phyloP scores from a whole-genome alignment of 2,888 invertebrate genomes.

The Dynastes tityus region DNA sequence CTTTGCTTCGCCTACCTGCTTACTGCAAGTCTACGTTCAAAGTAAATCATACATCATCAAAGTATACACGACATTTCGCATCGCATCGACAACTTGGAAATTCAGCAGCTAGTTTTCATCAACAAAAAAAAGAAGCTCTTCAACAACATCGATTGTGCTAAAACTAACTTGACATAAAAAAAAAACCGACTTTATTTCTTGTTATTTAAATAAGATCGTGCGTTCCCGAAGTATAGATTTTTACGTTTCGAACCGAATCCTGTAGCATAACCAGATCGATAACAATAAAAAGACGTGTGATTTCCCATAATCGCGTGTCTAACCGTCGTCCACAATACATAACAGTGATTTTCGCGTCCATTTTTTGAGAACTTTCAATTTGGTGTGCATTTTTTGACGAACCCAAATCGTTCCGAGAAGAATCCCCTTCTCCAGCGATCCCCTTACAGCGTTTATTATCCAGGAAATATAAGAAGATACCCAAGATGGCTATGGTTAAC shows the following conservation, averaged over 20 bases:
- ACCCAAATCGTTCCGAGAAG: background rate
- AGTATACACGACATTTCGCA: constrained; percentile 1
- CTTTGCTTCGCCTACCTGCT: constrained; percentile 70
- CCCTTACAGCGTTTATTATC: background rate
- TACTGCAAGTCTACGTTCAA: constrained; percentile 61
- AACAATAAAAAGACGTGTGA: constrained; percentile 39
- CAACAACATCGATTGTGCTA: constrained; percentile 3
- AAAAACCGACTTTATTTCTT: constrained; percentile 8
- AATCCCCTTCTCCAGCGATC: too few species aligned
- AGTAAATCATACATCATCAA: constrained; percentile 1
- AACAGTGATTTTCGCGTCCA: constrained; percentile 61
- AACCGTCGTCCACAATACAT: constrained; percentile 44
- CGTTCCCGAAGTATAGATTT: constrained; percentile 20
- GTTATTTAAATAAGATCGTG: constrained; percentile 5
- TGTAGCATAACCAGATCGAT: background rate
- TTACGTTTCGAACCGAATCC: background rate
- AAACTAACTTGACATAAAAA: background rate
- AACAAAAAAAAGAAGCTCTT: constrained; percentile 4
- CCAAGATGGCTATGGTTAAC: constrained; percentile 90
- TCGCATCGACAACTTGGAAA: constrained; percentile 26
- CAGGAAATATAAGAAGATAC: background rate
- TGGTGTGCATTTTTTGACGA: constrained; percentile 36
- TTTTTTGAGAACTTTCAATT: constrained; percentile 54
- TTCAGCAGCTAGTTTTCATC: background rate
- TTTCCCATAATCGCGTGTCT: constrained; percentile 45